Percentiles rank a stretch among this genome's conserved stretches.
These are phyloP conservation scores for Drosophila kepulauana DNA, from an alignment of 1,140 invertebrate genomes.

Conservation along the genomic window DNA sequence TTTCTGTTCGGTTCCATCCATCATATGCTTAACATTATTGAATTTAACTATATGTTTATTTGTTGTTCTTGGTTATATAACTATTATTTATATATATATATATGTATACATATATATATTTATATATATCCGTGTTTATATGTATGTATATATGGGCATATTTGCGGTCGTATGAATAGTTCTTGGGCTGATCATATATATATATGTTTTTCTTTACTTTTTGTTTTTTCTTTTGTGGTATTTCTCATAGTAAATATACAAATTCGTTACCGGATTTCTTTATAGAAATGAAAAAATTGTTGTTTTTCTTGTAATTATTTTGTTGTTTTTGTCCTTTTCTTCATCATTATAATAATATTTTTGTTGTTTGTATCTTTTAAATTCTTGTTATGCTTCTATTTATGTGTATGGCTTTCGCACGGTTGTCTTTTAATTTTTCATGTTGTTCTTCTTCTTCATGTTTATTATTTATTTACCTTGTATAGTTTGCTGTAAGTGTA, in stretches of 20 bases:
- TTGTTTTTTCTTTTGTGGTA: slow-evolving; percentile 26
- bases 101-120: slow-evolving; percentile 38
- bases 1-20: slow-evolving; percentile 25
- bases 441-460: slow-evolving; percentile 28
- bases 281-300: slow-evolving; percentile 80
- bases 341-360: slow-evolving; percentile 1
- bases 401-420: slow-evolving; percentile 66
- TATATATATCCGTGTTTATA: slow-evolving; percentile 55
- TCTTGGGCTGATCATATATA: slow-evolving; percentile 40
- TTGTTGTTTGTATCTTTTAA: slow-evolving; percentile 57
- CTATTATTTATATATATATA: slow-evolving; percentile 61
- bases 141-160: slow-evolving; percentile 63
- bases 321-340: slow-evolving; percentile 6
- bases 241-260: slow-evolving; percentile 80
- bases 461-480: slow-evolving; percentile 74
- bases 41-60: slow-evolving; percentile 84
- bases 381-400: slow-evolving; percentile 76
- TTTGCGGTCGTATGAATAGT: slow-evolving; percentile 60
- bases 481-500: slow-evolving; percentile 83
- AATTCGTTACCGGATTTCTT: slow-evolving; percentile 80
- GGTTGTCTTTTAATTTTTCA: slow-evolving; percentile 37
- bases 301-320: slow-evolving; percentile 17
- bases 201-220: slow-evolving; percentile 25
- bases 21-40: slow-evolving; percentile 78
- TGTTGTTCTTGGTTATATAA: slow-evolving; percentile 82